Evolutionary conservation across 2,113 vertebrate genomes (phyloP).

Genomic region (Podiceps cristatus): DNA sequence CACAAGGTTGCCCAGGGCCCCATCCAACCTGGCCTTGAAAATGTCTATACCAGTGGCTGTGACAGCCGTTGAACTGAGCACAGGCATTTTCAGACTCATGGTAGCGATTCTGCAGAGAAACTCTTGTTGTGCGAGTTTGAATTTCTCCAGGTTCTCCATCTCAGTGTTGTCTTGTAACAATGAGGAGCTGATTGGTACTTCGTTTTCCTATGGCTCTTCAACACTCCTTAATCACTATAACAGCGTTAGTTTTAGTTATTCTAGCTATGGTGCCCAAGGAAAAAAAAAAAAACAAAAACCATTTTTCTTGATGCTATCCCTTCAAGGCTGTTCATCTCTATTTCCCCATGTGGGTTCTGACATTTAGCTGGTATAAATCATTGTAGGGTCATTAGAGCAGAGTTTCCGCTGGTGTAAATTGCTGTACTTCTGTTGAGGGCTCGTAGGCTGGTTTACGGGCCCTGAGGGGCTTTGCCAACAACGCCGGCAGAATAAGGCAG

Average conservation of each 20-base stretch:
- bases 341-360: neutral
- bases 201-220: neutral
- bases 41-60: neutral
- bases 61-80: neutral
- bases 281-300: too few species aligned
- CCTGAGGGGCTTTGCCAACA: neutral
- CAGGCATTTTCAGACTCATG: neutral
- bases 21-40: too few species aligned
- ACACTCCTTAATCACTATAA: neutral
- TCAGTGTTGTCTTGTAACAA: neutral
- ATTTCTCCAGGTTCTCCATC: neutral
- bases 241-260: constrained; percentile 7
- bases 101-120: neutral
- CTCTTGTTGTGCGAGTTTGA: neutral
- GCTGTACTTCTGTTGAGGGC: neutral
- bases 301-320: neutral
- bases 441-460: neutral
- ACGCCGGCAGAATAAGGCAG: neutral
- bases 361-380: constrained; percentile 23
- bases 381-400: neutral
- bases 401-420: neutral
- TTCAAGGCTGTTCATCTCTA: neutral
- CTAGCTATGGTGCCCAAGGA: neutral
- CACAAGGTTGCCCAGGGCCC: too few species aligned
- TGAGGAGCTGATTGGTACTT: neutral